Base-by-base conservation (phyloP, 2,797 vertebrate species). In the Silurus aristotelis region DNA sequence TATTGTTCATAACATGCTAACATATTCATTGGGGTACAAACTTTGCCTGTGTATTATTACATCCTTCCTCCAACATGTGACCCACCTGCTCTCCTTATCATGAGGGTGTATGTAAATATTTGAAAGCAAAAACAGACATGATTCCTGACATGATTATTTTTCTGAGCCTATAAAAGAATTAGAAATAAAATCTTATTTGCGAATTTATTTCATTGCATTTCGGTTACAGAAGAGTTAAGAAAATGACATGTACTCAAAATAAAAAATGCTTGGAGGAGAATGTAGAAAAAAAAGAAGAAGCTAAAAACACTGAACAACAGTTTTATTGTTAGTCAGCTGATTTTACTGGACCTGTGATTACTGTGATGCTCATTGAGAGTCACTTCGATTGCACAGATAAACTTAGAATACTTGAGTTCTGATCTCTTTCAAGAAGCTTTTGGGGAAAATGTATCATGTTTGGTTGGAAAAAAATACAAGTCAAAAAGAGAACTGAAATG, bases 61-160 rank as follows among this genome's bases (percentile, higher is more conserved):
- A 43, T 48, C 9, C 22, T 84, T 76, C 20, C 75, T 43, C 67
- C 70, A 85, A 78, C 67, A 84, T 25, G 52, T 80, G 66, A 89
- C 80, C 89, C 89, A 89, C 87, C 89, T 88, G 86, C 73, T 89
- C 43, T 83, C 75, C 80, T 77, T 70, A 87, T 20, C 10, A n/a
- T 77, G 48, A 76, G 10, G 8, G 31, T 86, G 52, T 85, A n/a
- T 76, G 56, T 6, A 67, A 27, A 82, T 76, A 68, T 48, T 19
- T 31, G n/a, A 85, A 61, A 83, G 15, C 12, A 48, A 71, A 14
- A 43, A 68, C 1, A 27, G 52, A 75, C 27, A 48, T 17, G 5
- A 13, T 60, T 22, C 58, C 27, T 5, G 55, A 77, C 56, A 58
- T 13, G 55, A 17, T 31, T 31, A 58, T 9, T 60, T 60, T 60